Evolutionary conservation across 2,888 invertebrate species (phyloP).

Genomic region (Dasysyrphus tricinctus): DNA sequence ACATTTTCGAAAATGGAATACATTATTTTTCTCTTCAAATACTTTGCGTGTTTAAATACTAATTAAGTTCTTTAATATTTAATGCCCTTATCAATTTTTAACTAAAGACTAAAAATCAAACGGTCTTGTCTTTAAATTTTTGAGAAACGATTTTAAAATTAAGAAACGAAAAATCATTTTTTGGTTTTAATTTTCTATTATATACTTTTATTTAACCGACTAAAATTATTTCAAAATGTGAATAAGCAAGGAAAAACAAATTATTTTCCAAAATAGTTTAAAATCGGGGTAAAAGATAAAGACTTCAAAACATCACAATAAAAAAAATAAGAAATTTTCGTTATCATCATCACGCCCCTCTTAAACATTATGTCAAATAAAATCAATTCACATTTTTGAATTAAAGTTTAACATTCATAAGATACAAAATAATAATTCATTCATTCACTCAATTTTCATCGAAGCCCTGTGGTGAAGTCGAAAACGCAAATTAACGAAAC

Average conservation of each 20-base stretch:
- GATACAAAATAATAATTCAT: slow-evolving; percentile 55
- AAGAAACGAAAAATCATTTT: too few relatives aligned
- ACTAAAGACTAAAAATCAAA: too few relatives aligned
- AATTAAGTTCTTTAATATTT: too few relatives aligned
- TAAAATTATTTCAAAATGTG: slow-evolving; percentile 36
- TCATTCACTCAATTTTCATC: slow-evolving; percentile 54
- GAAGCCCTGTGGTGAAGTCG: slow-evolving; percentile 21
- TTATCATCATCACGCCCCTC: slow-evolving; percentile 2
- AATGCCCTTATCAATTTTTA: too few relatives aligned
- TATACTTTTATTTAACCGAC: slow-evolving; percentile 42
- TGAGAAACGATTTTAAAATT: too few relatives aligned
- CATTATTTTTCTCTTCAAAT: too few relatives aligned
- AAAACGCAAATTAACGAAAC: slow-evolving; percentile 32
- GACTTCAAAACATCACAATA: slow-evolving; percentile 33
- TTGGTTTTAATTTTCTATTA: background rate
- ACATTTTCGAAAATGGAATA: too few relatives aligned
- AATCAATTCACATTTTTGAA: slow-evolving; percentile 48
- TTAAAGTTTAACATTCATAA: slow-evolving; percentile 57
- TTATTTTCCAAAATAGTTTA: background rate
- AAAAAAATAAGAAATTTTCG: slow-evolving; percentile 38
- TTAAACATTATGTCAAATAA: slow-evolving; percentile 18
- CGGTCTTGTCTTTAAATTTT: too few relatives aligned
- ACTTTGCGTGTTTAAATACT: too few relatives aligned
- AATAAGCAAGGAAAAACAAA: slow-evolving; percentile 48
- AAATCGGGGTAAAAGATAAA: background rate